A percentile compares a stretch with the other conserved stretches of the same genome.
Evolutionary conservation across 2,797 vertebrate genomes (phyloP).

Genomic region (Peromyscus melanophrys): DNA sequence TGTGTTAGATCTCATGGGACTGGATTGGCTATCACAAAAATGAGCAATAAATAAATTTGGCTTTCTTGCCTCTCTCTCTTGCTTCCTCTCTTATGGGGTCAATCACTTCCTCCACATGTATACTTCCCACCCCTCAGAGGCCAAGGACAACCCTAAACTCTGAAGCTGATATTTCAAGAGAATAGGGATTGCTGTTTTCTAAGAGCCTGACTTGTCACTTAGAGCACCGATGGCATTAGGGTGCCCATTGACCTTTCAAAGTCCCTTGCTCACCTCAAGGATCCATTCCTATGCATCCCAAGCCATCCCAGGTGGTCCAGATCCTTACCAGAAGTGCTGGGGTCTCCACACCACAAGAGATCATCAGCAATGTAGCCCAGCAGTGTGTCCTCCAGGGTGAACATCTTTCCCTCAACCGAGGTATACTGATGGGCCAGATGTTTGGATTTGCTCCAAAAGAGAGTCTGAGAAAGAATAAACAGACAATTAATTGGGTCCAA

Average conservation of each 20-base stretch:
- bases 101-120: background rate
- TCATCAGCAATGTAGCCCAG: slow-evolving; percentile 88
- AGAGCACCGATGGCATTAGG: background rate
- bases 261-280: background rate
- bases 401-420: slow-evolving; percentile 67
- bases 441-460: slow-evolving; percentile 90
- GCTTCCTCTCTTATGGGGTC: background rate
- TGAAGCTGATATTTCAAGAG: background rate
- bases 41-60: background rate
- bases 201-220: accelerated
- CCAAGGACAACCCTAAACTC: background rate
- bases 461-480: slow-evolving; percentile 84
- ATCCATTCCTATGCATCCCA: accelerated
- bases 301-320: accelerated
- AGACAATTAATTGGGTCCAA: background rate
- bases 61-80: background rate
- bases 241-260: no score
- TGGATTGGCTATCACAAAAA: background rate
- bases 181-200: background rate
- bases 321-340: slow-evolving; percentile 85
- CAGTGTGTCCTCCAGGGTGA: slow-evolving; percentile 90
- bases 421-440: slow-evolving; percentile 87
- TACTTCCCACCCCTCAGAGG: background rate
- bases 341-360: slow-evolving; percentile 89
- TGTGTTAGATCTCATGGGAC: background rate